Percentiles rank a stretch among this genome's conserved stretches.
phyloP scores from a whole-genome alignment of 2,113 vertebrate genomes.

The Antennarius striatus region DNA sequence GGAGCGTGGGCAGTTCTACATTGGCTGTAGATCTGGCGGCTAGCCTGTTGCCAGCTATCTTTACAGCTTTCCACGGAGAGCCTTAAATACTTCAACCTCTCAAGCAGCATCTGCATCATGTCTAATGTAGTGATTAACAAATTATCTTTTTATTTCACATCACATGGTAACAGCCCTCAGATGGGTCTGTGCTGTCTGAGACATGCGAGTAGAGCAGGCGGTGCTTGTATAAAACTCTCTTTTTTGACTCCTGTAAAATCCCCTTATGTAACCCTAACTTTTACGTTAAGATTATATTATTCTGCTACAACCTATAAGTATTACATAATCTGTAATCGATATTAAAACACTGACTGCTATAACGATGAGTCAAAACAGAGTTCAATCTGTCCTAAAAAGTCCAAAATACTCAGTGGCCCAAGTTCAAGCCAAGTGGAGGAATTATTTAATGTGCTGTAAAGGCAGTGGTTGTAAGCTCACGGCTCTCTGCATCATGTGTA shows the following conservation, averaged over 20 bases:
- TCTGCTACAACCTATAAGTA: slow-evolving; percentile 28
- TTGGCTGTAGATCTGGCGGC: slow-evolving; percentile 65
- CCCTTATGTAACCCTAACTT: slow-evolving; percentile 46
- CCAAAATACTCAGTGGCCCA: slow-evolving; percentile 22
- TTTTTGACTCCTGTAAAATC: slow-evolving; percentile 29
- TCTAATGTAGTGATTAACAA: slow-evolving; percentile 22
- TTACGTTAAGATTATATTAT: slow-evolving; percentile 48
- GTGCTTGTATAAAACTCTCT: slow-evolving; percentile 12
- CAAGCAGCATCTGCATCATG: slow-evolving; percentile 15
- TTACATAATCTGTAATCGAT: slow-evolving; percentile 54
- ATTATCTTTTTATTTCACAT: slow-evolving; percentile 27
- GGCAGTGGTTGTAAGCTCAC: slow-evolving; percentile 60
- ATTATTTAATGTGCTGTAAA: slow-evolving; percentile 66
- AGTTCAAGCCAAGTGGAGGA: slow-evolving; percentile 49
- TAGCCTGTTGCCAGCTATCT: slow-evolving; percentile 52
- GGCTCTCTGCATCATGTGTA: slow-evolving; percentile 73
- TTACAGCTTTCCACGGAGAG: slow-evolving; percentile 44
- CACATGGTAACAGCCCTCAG: slow-evolving; percentile 7
- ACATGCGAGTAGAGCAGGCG: slow-evolving; percentile 4
- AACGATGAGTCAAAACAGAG: slow-evolving; percentile 20
- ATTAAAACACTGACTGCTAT: slow-evolving; percentile 25
- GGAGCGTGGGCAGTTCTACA: slow-evolving; percentile 71
- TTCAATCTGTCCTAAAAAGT: slow-evolving; percentile 2
- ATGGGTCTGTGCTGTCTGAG: not conserved
- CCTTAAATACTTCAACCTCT: slow-evolving; percentile 34